phyloP scores from a whole-genome alignment of 2,888 invertebrate species.

The Drosophila mimica region DNA sequence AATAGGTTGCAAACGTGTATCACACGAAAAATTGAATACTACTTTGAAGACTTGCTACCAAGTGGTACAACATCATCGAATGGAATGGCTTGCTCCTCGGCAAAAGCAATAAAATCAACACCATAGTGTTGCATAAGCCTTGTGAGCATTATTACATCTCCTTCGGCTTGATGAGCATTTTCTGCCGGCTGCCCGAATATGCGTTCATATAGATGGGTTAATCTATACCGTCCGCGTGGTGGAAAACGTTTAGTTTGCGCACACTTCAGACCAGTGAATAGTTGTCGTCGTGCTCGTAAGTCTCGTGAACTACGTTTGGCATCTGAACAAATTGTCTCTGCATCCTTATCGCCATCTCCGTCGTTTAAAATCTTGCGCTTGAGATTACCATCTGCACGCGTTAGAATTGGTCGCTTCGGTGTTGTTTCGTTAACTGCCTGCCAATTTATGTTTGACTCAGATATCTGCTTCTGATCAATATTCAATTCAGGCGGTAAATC shows the following conservation, averaged over 20 bases:
- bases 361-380: constrained; percentile 40
- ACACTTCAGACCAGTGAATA: constrained; percentile 58
- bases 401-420: constrained; percentile 83
- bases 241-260: constrained; percentile 59
- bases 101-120: constrained; percentile 87
- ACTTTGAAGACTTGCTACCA: constrained; percentile 25
- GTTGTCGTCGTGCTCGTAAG: constrained; percentile 61
- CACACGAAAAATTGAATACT: neutral
- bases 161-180: constrained; percentile 89
- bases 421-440: constrained; percentile 86
- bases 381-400: neutral
- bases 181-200: constrained; percentile 85
- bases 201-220: constrained; percentile 87
- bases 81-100: constrained; percentile 77
- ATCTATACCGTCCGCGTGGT: constrained; percentile 85
- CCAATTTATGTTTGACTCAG: constrained; percentile 44
- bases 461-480: constrained; percentile 30
- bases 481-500: neutral
- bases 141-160: constrained; percentile 88
- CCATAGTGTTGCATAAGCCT: constrained; percentile 87
- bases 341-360: neutral
- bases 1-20: constrained; percentile 3
- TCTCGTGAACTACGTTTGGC: constrained; percentile 9
- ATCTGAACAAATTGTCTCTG: neutral
- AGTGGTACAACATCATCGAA: constrained; percentile 65